These are phyloP conservation scores for Nettapus auritus DNA, from an alignment of 2,113 vertebrate genomes.

Conservation along the genomic window DNA sequence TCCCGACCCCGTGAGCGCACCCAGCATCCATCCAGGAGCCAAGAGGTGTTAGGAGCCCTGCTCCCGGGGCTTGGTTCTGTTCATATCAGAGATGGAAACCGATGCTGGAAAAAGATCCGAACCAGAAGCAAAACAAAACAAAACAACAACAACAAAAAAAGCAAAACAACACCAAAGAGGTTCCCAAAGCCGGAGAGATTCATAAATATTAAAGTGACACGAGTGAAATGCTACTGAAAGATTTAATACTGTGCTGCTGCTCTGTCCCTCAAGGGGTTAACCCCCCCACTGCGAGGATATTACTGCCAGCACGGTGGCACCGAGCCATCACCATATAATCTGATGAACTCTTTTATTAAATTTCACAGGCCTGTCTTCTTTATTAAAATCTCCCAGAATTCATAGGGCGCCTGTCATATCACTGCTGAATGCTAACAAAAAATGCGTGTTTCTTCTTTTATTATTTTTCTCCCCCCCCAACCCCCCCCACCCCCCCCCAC, in stretches of 20 bases:
- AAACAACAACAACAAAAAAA: not conserved
- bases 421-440: slow-evolving; percentile 40
- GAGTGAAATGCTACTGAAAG: not conserved
- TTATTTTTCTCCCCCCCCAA: accelerated
- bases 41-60: not conserved
- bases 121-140: not conserved
- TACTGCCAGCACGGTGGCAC: slow-evolving; percentile 79
- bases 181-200: slow-evolving; percentile 26
- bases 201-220: slow-evolving; percentile 47
- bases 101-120: not conserved
- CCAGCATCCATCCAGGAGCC: not conserved
- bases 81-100: accelerated
- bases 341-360: slow-evolving; percentile 96
- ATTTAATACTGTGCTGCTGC: not conserved
- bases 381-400: slow-evolving; percentile 96
- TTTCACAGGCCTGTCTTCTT: slow-evolving; percentile 92
- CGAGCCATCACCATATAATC: slow-evolving; percentile 90
- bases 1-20: too few relatives aligned
- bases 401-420: slow-evolving; percentile 68
- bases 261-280: slow-evolving; percentile 60
- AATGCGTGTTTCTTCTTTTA: not conserved
- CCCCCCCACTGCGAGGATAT: slow-evolving; percentile 80
- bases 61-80: not conserved
- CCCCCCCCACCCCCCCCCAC: not conserved
- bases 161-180: not conserved